Base-by-base conservation (phyloP, 1,140 invertebrate species). In the Steinernema feltiae region DNA sequence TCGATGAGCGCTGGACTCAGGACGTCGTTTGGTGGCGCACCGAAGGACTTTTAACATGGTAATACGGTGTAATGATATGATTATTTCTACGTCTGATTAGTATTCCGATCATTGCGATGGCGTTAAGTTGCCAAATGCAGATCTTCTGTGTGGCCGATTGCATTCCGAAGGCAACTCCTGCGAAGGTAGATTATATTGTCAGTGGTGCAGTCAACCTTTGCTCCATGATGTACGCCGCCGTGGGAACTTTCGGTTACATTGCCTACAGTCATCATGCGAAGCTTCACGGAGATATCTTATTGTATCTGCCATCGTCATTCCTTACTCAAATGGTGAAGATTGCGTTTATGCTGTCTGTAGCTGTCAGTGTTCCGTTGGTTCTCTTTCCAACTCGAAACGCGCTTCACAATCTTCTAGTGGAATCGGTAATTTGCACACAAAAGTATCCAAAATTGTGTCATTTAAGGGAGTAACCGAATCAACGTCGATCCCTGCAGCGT, bases 301-400 rank as follows among this genome's bases (percentile, higher is more conserved):
- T 95, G 82, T 92, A 91, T 85, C 91, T 98, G 82, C 90, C 91
- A 35, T 90, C 91, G 2, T 92, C 92, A 21, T 87, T 92, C 77
- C 89, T 91, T 31, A 93, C 92, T 79, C 92, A 94, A 87, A 88
- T 93, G 31, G 94, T 96, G 78, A 94, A 95, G 89, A 89, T 97
- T 78, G 93, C 94, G 31, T 98, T 98, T 89, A 92, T 98, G 0
- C 88, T 97, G 69, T 97, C 94, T 0, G 90, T 98, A 46, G 93
- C 94, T 24, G 92, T 97, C 83, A 96, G 94, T 86, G 97, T 98
- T 89, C 96, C 95, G 15, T 89, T 98, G 72, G 93, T 97, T 73
- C 93, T 98, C 86, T 98, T 97, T 88, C 95, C 96, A 12, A 97
- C 95, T 86, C 88, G 96, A 76, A 93, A 93, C 2, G 95, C 94